phyloP scores from a whole-genome alignment of 2,113 vertebrate genomes.

The Cebus imitator region DNA sequence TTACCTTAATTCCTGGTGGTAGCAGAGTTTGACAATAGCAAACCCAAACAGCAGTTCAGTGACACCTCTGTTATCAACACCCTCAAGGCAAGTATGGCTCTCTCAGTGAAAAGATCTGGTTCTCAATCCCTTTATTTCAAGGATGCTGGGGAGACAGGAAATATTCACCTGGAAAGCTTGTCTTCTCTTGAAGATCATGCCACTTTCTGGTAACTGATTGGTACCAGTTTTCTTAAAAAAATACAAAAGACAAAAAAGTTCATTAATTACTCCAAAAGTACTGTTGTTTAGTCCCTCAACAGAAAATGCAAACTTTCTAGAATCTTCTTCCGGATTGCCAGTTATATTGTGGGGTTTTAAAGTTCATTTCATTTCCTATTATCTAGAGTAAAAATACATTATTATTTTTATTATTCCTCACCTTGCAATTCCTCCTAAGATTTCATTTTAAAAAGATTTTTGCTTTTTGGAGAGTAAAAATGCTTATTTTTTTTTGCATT shows the following conservation, averaged over 20 bases:
- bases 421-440: slow-evolving; percentile 42
- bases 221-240: slow-evolving; percentile 23
- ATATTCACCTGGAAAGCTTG: not conserved
- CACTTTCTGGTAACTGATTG: slow-evolving; percentile 38
- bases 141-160: not conserved
- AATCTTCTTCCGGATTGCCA: not conserved
- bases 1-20: not conserved
- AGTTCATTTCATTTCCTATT: slow-evolving; percentile 19
- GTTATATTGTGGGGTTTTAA: not conserved
- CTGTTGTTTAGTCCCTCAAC: not conserved
- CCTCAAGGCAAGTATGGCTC: not conserved
- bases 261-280: not conserved
- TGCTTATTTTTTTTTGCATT: not conserved
- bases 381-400: slow-evolving; percentile 38
- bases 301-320: not conserved
- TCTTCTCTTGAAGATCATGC: slow-evolving; percentile 17
- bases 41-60: not conserved
- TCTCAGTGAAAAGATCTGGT: not conserved
- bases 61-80: not conserved
- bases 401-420: not conserved
- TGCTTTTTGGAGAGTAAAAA: slow-evolving; percentile 5
- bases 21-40: not conserved
- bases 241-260: not conserved
- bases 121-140: not conserved
- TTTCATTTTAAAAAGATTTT: slow-evolving; percentile 37